phyloP scores from a whole-genome alignment of 2,113 vertebrate genomes.

The Tricholaema leucomelas region DNA sequence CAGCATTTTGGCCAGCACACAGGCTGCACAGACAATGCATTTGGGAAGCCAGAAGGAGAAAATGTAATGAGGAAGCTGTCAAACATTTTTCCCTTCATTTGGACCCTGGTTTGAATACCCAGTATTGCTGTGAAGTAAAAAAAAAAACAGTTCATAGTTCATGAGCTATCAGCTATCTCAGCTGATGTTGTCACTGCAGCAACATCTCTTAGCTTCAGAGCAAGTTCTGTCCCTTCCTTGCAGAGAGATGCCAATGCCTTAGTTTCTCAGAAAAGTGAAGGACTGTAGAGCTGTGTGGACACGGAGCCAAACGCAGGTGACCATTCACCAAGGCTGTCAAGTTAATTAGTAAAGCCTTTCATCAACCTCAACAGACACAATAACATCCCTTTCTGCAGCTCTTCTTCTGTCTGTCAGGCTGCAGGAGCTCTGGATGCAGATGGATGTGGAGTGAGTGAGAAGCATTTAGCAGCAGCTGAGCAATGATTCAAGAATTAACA shows the following conservation, averaged over 20 bases:
- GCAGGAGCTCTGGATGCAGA: no score
- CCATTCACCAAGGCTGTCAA: neutral
- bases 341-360: neutral
- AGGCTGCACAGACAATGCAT: no score
- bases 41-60: no score
- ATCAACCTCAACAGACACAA: neutral
- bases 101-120: neutral
- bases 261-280: neutral
- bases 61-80: no score
- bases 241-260: neutral
- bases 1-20: no score
- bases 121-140: fast-evolving
- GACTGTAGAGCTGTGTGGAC: neutral
- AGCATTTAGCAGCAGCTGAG: no score
- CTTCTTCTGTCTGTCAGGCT: no score
- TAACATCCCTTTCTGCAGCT: neutral
- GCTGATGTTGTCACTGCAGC: neutral
- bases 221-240: neutral
- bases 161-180: neutral
- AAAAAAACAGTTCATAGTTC: no score
- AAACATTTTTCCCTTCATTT: neutral
- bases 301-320: neutral
- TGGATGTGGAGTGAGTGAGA: no score
- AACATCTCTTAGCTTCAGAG: fast-evolving
- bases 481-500: no score